Evolutionary conservation across 2,113 vertebrate genomes (phyloP).

Genomic region (Climacteris rufus): DNA sequence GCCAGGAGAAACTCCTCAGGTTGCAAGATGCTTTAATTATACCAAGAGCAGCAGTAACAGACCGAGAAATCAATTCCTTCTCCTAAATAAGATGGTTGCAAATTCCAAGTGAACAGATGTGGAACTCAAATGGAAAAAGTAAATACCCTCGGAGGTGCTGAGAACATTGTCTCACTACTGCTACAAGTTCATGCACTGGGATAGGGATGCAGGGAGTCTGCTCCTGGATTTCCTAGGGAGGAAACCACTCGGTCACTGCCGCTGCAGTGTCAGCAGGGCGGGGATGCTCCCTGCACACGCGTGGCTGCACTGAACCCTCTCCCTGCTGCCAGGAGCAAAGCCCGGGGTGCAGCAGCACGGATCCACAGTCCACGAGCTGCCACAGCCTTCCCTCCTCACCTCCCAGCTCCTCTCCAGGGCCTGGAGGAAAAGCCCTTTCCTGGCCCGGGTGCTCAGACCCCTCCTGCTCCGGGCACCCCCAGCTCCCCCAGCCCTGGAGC

Average conservation of each 20-base stretch:
- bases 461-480: not conserved
- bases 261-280: fast-evolving
- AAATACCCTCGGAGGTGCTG: not conserved
- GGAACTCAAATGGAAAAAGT: slow-evolving; percentile 40
- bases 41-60: not conserved
- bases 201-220: not conserved
- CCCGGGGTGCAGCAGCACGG: fast-evolving
- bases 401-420: not conserved
- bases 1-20: slow-evolving; percentile 14
- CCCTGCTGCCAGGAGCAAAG: not conserved
- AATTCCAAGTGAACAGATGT: slow-evolving; percentile 25
- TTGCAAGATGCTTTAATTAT: slow-evolving; percentile 27
- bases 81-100: not conserved
- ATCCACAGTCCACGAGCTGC: not conserved
- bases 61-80: slow-evolving; percentile 17
- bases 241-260: not conserved
- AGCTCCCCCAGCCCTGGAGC: not conserved
- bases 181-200: not conserved
- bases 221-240: not conserved
- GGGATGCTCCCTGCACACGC: too few relatives aligned
- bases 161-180: not conserved
- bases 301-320: not conserved
- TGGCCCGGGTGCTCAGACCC: not conserved
- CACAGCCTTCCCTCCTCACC: too few relatives aligned
- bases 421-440: not conserved